A percentile compares a stretch with the other conserved stretches of the same genome.
phyloP scores from a whole-genome alignment of 2,888 invertebrate species.

The Dicyrtomina minuta region DNA sequence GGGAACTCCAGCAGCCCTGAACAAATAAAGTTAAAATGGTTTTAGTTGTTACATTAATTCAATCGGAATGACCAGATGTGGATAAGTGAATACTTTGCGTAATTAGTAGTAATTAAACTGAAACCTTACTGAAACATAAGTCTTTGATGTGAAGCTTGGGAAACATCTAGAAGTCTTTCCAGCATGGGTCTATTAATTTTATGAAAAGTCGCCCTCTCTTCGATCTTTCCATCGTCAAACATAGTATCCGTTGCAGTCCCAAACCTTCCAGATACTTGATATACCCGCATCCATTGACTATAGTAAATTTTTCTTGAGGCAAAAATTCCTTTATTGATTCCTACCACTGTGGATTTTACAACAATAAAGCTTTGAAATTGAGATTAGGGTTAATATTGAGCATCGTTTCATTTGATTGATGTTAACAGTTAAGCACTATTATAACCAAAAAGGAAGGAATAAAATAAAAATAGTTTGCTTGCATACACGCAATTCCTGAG shows the following conservation, averaged over 20 bases:
- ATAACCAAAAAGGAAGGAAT: not conserved
- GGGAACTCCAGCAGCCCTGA: constrained; percentile 73
- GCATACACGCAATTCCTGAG: constrained; percentile 73
- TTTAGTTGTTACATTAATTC: too few relatives aligned
- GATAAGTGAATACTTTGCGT: too few relatives aligned
- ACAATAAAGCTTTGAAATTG: constrained; percentile 29
- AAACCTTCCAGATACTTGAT: constrained; percentile 71
- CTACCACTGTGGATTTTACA: constrained; percentile 63
- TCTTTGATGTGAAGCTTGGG: constrained; percentile 83
- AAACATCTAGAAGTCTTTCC: constrained; percentile 72
- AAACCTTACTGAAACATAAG: constrained; percentile 77
- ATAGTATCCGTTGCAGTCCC: constrained; percentile 75
- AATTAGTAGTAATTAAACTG: too few relatives aligned
- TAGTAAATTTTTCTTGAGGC: constrained; percentile 63
- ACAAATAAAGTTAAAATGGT: constrained; percentile 50
- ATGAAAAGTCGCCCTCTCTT: constrained; percentile 68
- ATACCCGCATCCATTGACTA: constrained; percentile 69
- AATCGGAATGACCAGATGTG: too few relatives aligned
- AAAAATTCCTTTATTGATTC: constrained; percentile 68
- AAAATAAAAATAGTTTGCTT: too few relatives aligned
- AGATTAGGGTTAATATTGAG: too few relatives aligned
- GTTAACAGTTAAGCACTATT: too few relatives aligned
- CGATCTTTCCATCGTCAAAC: constrained; percentile 70
- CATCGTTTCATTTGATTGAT: too few relatives aligned
- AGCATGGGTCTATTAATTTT: constrained; percentile 71